These are phyloP conservation scores for Araneus ventricosus DNA, from an alignment of 1,140 invertebrate species.

Conservation along the genomic window DNA sequence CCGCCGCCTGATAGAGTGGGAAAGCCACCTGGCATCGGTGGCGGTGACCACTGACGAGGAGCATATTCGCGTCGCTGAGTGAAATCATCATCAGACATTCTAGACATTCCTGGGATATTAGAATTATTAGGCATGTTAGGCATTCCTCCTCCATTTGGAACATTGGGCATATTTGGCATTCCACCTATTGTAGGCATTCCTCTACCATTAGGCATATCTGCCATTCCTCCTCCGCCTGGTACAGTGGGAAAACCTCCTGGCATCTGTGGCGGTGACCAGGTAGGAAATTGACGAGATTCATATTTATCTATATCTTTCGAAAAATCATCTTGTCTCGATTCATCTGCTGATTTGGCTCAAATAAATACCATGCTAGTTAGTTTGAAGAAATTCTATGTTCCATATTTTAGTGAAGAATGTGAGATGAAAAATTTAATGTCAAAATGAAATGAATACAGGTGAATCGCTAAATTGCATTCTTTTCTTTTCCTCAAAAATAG, in stretches of 20 bases:
- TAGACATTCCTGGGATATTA: background rate
- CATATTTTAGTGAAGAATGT: no score
- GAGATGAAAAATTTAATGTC: no score
- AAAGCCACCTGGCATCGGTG: background rate
- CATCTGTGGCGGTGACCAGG: background rate
- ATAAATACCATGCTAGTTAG: no score
- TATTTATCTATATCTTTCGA: background rate
- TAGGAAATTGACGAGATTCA: background rate
- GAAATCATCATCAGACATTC: background rate
- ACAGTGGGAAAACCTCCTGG: background rate
- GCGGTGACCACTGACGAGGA: background rate
- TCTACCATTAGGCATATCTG: background rate
- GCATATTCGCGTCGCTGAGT: background rate
- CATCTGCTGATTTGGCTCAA: no score
- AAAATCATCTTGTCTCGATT: no score
- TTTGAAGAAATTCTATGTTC: no score
- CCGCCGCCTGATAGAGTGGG: background rate
- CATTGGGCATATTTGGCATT: background rate
- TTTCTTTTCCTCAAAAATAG: no score
- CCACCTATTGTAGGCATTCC: background rate
- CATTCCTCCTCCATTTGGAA: background rate
- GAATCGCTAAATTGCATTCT: no score
- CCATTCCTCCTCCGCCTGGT: background rate
- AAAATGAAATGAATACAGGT: no score
- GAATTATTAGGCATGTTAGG: background rate